Evolutionary conservation across 2,113 vertebrate species (phyloP), one percentile per base, ranked within the genome.

Genomic region (Naja naja): DNA sequence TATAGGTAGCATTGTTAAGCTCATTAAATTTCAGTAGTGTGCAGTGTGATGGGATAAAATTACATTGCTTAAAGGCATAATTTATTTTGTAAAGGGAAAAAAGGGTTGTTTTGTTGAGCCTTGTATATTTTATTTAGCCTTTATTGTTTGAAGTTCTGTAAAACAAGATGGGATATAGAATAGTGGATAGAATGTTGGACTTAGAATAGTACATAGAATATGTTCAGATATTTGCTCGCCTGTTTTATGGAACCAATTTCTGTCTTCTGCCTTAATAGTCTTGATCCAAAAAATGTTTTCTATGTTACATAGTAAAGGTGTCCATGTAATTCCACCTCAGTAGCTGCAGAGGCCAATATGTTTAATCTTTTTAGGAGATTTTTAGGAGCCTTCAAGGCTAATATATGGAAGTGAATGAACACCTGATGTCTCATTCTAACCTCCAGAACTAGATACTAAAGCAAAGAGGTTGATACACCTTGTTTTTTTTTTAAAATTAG

Each of bases 1-100:
- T 18, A 20, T 20, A 81, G 69, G 69, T 34, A 81, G 69, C 34
- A 81, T 81, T 81, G 16, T 81, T 39, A 39, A 53, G 12, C 47
- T 81, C 47, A 4, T 43, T 64, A 0, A 0, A 14, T 52, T 91
- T 45, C 3, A 0, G 56, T 11, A 39, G 45, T 5, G 27, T 11
- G 89, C 52, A 0, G 0, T 34, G 39, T 39, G 2, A 23, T 23
- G 43, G 34, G 3, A n/a, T 64, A 69, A 23, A 0, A 0, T 0
- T 10, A 3, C n/a, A 4, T 89, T 85, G 85, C 22, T 88, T 74
- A 89, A 89, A 89, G 25, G 34, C 22, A 69, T 45, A 86, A 20
- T 20, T 81, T 58, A 1, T 74, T 88, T 53, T 43, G 25, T 55
- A 54, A 88, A 54, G 10, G 22, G 55, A 89, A 39, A 30, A 43